Evolutionary conservation across 2,113 vertebrate genomes (phyloP).

Genomic region (Ophthalmolycus amberensis): DNA sequence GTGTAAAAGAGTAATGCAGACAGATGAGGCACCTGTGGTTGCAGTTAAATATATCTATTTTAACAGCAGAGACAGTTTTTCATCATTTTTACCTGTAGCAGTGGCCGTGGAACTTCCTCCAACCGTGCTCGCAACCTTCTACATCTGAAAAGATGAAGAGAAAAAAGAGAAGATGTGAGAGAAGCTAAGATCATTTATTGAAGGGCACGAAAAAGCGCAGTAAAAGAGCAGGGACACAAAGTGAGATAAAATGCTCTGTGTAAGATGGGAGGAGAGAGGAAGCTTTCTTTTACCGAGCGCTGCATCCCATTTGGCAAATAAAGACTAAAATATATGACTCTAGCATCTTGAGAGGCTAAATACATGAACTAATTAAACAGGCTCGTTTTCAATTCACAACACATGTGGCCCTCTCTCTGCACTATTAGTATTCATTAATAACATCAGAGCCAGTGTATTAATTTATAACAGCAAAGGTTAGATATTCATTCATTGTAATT

Average conservation of each 20-base stretch:
- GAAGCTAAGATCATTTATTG: neutral
- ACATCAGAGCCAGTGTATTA: constrained; percentile 46
- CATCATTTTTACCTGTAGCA: constrained; percentile 87
- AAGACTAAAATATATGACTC: constrained; percentile 49
- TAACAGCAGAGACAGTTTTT: neutral
- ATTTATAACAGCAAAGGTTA: constrained; percentile 74
- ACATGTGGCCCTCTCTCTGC: constrained; percentile 55
- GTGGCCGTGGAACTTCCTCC: constrained; percentile 98
- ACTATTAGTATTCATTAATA: constrained; percentile 76
- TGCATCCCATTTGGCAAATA: constrained; percentile 47
- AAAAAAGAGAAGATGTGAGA: constrained; percentile 22
- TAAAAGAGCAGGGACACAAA: neutral
- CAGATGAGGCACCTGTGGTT: constrained; percentile 30
- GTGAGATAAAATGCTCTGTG: constrained; percentile 32
- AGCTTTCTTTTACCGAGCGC: neutral
- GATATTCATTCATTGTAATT: constrained; percentile 78
- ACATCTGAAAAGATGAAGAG: constrained; percentile 84
- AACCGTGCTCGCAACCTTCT: constrained; percentile 93
- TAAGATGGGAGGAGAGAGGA: constrained; percentile 1
- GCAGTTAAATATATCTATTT: constrained; percentile 15
- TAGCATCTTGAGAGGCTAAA: constrained; percentile 50
- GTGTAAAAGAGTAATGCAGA: constrained; percentile 25
- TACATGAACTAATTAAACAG: constrained; percentile 53
- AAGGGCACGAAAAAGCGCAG: neutral
- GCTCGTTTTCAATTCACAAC: constrained; percentile 62